These are phyloP conservation scores for Neogale vison DNA, from an alignment of 2,113 vertebrate genomes.

Conservation along the genomic window DNA sequence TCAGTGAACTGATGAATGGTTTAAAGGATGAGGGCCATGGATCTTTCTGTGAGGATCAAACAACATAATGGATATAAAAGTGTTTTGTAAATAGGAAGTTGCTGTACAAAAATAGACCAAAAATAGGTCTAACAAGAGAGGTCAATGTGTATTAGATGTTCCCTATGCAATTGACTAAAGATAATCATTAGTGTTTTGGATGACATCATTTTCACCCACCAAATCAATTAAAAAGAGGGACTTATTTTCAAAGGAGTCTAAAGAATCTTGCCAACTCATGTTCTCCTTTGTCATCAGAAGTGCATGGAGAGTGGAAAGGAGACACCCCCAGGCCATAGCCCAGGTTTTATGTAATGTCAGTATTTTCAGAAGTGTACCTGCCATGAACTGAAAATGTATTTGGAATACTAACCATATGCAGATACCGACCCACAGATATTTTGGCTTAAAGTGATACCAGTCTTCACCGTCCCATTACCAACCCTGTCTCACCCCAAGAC, in stretches of 20 bases:
- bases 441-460: neutral
- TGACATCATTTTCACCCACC: neutral
- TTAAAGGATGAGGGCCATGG: neutral
- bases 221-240: conserved; percentile 5
- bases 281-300: neutral
- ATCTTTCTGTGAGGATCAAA: neutral
- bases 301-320: neutral
- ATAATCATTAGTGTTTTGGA: neutral
- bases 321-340: neutral
- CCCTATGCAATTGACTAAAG: neutral
- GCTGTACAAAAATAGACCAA: neutral
- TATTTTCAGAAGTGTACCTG: neutral
- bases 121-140: neutral
- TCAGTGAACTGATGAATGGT: neutral
- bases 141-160: neutral
- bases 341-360: neutral
- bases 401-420: neutral
- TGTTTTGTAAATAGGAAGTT: neutral
- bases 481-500: neutral
- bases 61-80: neutral
- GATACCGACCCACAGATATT: neutral
- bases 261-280: neutral
- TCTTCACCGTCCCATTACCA: neutral
- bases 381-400: neutral
- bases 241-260: neutral